A percentile compares a stretch with the other conserved stretches of the same genome.
Conservation (phyloP, 2,888 invertebrate species). For the Synanthedon myopaeformis region DNA sequence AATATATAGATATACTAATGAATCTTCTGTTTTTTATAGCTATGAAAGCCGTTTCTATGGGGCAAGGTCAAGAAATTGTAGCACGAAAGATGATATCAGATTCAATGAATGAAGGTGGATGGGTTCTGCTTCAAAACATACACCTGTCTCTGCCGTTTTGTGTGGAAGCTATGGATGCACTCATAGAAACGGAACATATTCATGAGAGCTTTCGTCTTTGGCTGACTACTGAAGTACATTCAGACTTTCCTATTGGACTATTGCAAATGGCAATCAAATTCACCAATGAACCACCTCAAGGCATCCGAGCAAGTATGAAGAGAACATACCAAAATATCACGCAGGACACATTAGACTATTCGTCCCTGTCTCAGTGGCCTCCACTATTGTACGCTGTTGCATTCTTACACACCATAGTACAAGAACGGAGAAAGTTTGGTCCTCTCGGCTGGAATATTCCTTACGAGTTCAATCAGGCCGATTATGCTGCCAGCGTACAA, state of each 20-base stretch:
- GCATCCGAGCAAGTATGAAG: slow-evolving; percentile 90
- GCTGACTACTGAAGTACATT: slow-evolving; percentile 95
- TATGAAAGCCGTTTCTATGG: slow-evolving; percentile 93
- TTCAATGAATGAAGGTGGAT: slow-evolving; percentile 85
- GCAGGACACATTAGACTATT: slow-evolving; percentile 93
- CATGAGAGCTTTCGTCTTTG: slow-evolving; percentile 89
- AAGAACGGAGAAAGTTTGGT: slow-evolving; percentile 95
- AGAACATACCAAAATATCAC: slow-evolving; percentile 91
- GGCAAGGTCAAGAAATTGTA: slow-evolving; percentile 93
- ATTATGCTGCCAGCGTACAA: slow-evolving; percentile 94
- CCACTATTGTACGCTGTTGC: slow-evolving; percentile 93
- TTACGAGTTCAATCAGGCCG: slow-evolving; percentile 97
- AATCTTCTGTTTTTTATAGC: slow-evolving; percentile 49
- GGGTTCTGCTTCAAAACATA: slow-evolving; percentile 96
- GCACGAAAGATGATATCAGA: slow-evolving; percentile 86
- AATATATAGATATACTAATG: too few species aligned
- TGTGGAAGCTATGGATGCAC: slow-evolving; percentile 89
- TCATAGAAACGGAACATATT: slow-evolving; percentile 86
- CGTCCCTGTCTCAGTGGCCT: slow-evolving; percentile 92
- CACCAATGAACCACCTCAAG: slow-evolving; percentile 97
- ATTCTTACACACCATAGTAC: slow-evolving; percentile 94
- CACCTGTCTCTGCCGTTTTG: slow-evolving; percentile 96
- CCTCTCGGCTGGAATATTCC: slow-evolving; percentile 97
- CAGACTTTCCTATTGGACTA: slow-evolving; percentile 90
- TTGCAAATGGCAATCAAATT: slow-evolving; percentile 95